A percentile compares a stretch with the other conserved stretches of the same genome.
These are phyloP conservation scores for Apostichopus japonicus DNA, from an alignment of 35 echinoderm and acorn worm species.

Conservation along the genomic window DNA sequence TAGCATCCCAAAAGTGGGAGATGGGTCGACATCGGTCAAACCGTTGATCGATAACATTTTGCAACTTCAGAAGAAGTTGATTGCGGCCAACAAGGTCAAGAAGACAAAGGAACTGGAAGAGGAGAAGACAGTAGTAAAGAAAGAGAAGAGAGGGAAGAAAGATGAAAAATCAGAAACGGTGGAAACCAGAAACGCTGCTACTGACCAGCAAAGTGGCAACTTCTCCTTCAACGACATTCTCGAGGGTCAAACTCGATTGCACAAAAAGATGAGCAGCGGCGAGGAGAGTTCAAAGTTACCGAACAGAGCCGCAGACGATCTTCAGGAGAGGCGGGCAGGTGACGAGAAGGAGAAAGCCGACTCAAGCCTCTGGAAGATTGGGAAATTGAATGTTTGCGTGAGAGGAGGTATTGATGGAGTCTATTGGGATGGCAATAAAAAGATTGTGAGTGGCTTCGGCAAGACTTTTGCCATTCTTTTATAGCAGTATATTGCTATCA, in stretches of 20 bases:
- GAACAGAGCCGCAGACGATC: neutral
- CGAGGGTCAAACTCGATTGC: slow-evolving; percentile 3
- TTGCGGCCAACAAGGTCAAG: neutral
- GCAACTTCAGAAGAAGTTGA: slow-evolving; percentile 16
- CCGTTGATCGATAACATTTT: slow-evolving; percentile 38
- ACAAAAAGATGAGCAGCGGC: slow-evolving; percentile 2
- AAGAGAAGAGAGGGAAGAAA: neutral
- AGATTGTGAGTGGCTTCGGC: slow-evolving; percentile 3
- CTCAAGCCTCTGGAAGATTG: slow-evolving; percentile 27
- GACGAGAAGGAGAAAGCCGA: slow-evolving; percentile 18
- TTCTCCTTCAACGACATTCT: slow-evolving; percentile 15
- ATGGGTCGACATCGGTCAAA: neutral
- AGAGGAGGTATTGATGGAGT: slow-evolving; percentile 36
- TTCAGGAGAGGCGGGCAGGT: neutral
- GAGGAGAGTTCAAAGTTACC: neutral
- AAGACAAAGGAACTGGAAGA: neutral
- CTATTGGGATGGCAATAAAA: slow-evolving; percentile 9
- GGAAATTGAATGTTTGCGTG: slow-evolving; percentile 20
- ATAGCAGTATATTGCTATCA: neutral
- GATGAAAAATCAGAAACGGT: neutral
- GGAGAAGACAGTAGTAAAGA: neutral
- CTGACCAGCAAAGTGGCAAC: neutral
- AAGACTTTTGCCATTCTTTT: too few species aligned
- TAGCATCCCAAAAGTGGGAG: neutral
- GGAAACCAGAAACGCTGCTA: neutral